Base-by-base conservation (phyloP, 2,113 vertebrate species). In the Sitta europaea region DNA sequence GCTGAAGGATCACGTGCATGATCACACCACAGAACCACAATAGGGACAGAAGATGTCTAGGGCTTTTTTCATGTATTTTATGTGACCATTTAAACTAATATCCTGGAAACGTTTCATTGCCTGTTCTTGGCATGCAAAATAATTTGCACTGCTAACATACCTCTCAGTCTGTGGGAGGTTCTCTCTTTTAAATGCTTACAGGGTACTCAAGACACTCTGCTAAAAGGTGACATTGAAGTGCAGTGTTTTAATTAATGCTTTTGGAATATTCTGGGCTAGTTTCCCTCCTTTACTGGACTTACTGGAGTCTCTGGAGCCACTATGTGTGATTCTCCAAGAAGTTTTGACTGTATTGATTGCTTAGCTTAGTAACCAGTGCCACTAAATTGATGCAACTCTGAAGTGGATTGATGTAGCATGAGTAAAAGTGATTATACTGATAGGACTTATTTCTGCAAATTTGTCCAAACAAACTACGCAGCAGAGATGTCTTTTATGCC, bases 401-500 rank as follows among this genome's bases (percentile, higher is more conserved):
- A 92, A 79, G 74, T 83, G 74, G 57, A 53, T 9, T 94, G 61
- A 82, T 73, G 71, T 80, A 83, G 89, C 58, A 38, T 18, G 36
- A 93, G 63, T 62, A 90, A 70, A 50, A 80, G 74, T 65, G 82
- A 88, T 92, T 83, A 58, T 71, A 86, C 42, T 40, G 82, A 86
- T 66, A 58, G 54, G 88, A 72, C 54, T 97, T 92, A 73, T 97
- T 94, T 90, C 86, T 88, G 31, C 42, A 86, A 70, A 88, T 86
- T 70, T 93, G 78, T 88, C 50, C 66, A 76, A 92, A 86, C 57
- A 94, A 95, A 78, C 76, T 43, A 11, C 83, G 53, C 83, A 86
- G 61, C 51, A 67, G 68, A 92, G 33, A 43, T 4, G 1, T 70
- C 75, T 94, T 93, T 92, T 95, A 68, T 96, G 74, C 67, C 86